Base-by-base conservation (phyloP, 2,113 vertebrate genomes). In the Cyprinodon tularosa region DNA sequence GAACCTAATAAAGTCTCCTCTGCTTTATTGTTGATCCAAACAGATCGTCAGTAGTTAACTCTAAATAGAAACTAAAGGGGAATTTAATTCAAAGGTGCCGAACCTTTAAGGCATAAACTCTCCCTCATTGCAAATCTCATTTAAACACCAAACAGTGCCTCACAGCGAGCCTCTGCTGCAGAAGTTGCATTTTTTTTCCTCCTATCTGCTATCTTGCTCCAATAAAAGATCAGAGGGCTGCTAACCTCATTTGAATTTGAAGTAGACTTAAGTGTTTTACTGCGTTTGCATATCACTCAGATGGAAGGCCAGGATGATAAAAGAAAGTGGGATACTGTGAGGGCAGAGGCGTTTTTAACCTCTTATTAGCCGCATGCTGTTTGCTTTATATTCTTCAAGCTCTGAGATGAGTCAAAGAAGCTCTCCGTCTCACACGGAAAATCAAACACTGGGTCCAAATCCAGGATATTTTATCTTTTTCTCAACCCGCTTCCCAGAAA, bases 221-320 rank as follows among this genome's bases (percentile, higher is more conserved):
- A 68, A 76, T 74, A 37, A 68, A 44, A 66, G 47, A 79, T 83
- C 59, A 69, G 45, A 81, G 68, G 20, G 15, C 62, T 76, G 53
- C 59, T 7, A 29, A 0, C 60, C 71, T 83, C 44, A 75, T 72
- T 72, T 62, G 62, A 74, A 77, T 71, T 67, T 1, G n/a, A 81
- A 78, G 68, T 40, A 48, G 11, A 22, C n/a, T 65, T 14, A 66
- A 59, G 22, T 62, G 72, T 70, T 66, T 1, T 50, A 48, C 50
- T 13, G 42, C 62, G 62, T 78, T 78, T 72, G 67, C 50, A 48
- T 77, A 47, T 59, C 67, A 74, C 39, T 71, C 36, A 37, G 60
- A 68, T 20, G 20, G 39, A 45, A 74, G 67, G 50, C 65, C 44
- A 57, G 14, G 70, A 64, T 3, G 57, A 78, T 74, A 65, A 66